Evolutionary conservation across 2,797 vertebrate species (phyloP).

Genomic region (Martes flavigula): DNA sequence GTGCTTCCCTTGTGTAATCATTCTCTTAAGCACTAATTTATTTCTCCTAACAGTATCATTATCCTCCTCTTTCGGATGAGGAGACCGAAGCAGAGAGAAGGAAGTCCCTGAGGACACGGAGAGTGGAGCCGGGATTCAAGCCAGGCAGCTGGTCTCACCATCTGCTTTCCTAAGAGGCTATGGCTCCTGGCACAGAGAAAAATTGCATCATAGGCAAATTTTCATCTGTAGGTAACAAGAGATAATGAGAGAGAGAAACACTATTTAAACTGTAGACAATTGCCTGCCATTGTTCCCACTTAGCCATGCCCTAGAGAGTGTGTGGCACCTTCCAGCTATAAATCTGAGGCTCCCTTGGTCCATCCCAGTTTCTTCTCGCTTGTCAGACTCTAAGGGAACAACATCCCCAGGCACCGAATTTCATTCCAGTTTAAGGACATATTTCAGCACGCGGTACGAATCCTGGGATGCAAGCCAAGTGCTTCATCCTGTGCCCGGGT

Average conservation of each 20-base stretch:
- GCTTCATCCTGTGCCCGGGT: neutral
- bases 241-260: neutral
- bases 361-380: neutral
- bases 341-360: neutral
- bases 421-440: neutral
- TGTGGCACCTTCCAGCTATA: neutral
- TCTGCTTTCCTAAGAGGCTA: neutral
- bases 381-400: neutral
- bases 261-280: neutral
- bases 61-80: neutral
- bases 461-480: neutral
- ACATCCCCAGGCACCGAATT: neutral
- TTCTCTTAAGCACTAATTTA: neutral
- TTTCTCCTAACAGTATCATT: neutral
- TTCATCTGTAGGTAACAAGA: neutral
- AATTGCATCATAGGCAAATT: neutral
- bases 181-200: neutral
- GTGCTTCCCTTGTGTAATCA: neutral
- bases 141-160: neutral
- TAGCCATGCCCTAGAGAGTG: neutral
- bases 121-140: neutral
- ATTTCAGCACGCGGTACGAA: constrained; percentile 17
- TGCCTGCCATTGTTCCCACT: neutral
- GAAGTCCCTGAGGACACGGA: neutral
- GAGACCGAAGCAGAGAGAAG: neutral